Conservation (phyloP, 2,888 invertebrate genomes). For the Leucozona laternaria region DNA sequence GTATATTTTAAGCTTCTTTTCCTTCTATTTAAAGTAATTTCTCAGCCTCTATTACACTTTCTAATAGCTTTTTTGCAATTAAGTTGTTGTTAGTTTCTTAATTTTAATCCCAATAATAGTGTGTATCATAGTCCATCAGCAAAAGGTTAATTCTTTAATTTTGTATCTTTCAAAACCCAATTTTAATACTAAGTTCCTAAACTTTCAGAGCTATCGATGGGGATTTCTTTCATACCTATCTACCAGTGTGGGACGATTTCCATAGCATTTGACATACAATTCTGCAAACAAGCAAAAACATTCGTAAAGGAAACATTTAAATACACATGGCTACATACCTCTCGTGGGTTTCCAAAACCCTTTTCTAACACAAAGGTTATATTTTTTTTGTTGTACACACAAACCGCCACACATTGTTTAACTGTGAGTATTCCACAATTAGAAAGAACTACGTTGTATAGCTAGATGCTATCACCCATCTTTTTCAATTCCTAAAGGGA, state of each 20-base stretch:
- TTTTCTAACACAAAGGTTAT: neutral
- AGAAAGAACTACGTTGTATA: neutral
- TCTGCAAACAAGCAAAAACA: neutral
- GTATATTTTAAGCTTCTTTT: no score
- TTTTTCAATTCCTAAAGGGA: neutral
- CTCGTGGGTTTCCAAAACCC: neutral
- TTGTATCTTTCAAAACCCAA: neutral
- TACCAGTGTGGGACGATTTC: neutral
- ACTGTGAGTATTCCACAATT: neutral
- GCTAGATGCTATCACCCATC: slow-evolving; percentile 8
- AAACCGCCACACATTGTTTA: neutral
- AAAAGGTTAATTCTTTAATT: neutral
- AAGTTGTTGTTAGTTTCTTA: neutral
- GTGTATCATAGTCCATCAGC: neutral
- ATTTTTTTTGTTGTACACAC: neutral
- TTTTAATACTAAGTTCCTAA: neutral
- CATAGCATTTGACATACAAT: neutral
- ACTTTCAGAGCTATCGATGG: neutral
- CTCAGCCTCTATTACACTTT: no score
- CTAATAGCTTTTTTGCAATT: neutral
- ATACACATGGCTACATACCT: neutral
- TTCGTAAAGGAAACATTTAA: neutral
- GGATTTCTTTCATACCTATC: neutral
- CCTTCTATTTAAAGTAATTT: no score
- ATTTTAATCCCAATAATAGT: neutral